Evolutionary conservation across 2,888 invertebrate genomes (phyloP), one percentile per base, ranked within the genome.

Genomic region (Prostheceraeus crozeri): DNA sequence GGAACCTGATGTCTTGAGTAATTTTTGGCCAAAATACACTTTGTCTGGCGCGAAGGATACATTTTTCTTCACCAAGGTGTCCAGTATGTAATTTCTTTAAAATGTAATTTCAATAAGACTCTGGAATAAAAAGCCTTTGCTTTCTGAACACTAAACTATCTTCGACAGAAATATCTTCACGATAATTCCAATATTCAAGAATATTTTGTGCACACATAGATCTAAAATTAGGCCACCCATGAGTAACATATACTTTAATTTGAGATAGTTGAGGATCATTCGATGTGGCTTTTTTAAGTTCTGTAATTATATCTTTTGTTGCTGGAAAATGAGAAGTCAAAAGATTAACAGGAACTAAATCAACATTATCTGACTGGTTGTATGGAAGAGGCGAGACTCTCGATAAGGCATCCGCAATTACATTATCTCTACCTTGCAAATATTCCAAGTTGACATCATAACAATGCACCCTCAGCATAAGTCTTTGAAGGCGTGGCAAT

Each of bases 381-480:
- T n/a, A n/a, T n/a, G n/a, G n/a, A n/a, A n/a, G n/a, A n/a, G n/a
- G n/a, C n/a, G n/a, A n/a, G n/a, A 16, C 16, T 40, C 40, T 40
- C 4, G 40, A 16, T 4, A 40, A 23, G 6, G 14, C 40, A 40
- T 40, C 14, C n/a, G n/a, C n/a, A n/a, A n/a, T n/a, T n/a, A n/a
- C n/a, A 40, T 16, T 14, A 16, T 4, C n/a, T 14, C 19, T 40
- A 6, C 40, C 40, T 28, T 64, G 64, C 14, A 54, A 45, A 35
- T 59, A 59, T 16, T 31, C 14, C 6, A n/a, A 6, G 8, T 4
- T 6, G 14, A 40, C n/a, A 8, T 40, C 40, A 40, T 40, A 40
- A 16, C 19, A 16, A 16, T 40, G 40, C 19, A 40, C n/a, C 6
- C 40, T 40, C 19, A 40, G 21, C 40, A 40, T 40, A 14, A 8